Conservation (phyloP, 2,888 invertebrate species). For the Eupithecia dodoneata region DNA sequence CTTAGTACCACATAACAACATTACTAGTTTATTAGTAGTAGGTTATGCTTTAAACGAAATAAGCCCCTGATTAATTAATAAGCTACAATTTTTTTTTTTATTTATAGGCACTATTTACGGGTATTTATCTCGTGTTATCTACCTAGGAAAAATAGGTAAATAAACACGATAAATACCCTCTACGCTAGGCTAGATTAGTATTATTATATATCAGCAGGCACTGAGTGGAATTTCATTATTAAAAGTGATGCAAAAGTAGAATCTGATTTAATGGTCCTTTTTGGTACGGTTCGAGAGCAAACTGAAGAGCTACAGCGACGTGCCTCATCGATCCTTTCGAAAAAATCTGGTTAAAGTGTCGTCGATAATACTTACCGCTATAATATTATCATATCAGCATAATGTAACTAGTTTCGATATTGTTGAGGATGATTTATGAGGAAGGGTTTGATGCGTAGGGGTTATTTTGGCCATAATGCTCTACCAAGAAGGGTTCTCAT, state of each 20-base stretch:
- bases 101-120: too few species aligned
- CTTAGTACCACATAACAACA: neutral
- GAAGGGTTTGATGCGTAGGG: constrained; percentile 8
- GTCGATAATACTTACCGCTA: constrained; percentile 12
- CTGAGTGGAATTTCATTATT: neutral
- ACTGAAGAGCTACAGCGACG: constrained; percentile 19
- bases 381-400: neutral
- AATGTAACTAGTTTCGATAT: constrained; percentile 15
- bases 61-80: too few species aligned
- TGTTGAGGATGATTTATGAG: constrained; percentile 18
- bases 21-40: neutral
- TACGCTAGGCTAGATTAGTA: too few species aligned
- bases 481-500: neutral
- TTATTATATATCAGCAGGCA: neutral
- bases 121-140: too few species aligned
- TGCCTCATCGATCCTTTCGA: constrained; percentile 22
- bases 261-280: constrained; percentile 27
- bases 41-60: too few species aligned
- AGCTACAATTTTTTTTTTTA: too few species aligned
- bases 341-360: constrained; percentile 21
- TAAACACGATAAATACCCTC: too few species aligned
- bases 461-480: constrained; percentile 9
- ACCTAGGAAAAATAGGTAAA: too few species aligned
- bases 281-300: constrained; percentile 21
- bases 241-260: constrained; percentile 13